Conservation (phyloP, 2,888 invertebrate genomes). For the Drosophila engyochracea region DNA sequence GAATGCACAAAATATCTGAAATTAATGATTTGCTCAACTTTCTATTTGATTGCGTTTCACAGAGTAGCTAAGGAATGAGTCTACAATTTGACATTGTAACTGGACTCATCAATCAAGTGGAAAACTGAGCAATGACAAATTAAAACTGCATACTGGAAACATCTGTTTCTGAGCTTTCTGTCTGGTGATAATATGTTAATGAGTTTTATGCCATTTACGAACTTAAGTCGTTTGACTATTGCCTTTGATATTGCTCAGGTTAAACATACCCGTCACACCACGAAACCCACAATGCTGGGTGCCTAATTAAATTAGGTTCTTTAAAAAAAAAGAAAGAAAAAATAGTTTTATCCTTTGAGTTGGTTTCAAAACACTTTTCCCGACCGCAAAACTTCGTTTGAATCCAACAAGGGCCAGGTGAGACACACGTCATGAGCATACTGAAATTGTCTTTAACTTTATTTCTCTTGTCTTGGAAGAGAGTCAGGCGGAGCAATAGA, state of each 20-base stretch:
- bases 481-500: not conserved
- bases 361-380: not conserved
- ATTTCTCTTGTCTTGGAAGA: not conserved
- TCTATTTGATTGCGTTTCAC: not conserved
- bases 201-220: constrained; percentile 39
- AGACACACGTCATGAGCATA: not conserved
- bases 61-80: not conserved
- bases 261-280: not conserved
- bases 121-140: constrained; percentile 33
- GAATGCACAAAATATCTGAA: not conserved
- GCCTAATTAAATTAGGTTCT: constrained; percentile 38
- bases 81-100: constrained; percentile 1
- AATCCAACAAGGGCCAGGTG: constrained; percentile 13
- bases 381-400: not conserved
- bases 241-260: constrained; percentile 18
- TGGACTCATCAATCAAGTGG: constrained; percentile 49
- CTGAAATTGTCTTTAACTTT: not conserved
- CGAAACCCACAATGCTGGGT: constrained; percentile 10
- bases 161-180: constrained; percentile 44
- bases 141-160: constrained; percentile 16
- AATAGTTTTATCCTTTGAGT: not conserved
- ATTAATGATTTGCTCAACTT: not conserved
- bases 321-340: not conserved
- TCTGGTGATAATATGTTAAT: constrained; percentile 53
- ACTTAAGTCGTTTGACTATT: constrained; percentile 30